Evolutionary conservation across 2,888 invertebrate species (phyloP), one percentile per base, ranked within the genome.

Genomic region (Tinea semifulvella): DNA sequence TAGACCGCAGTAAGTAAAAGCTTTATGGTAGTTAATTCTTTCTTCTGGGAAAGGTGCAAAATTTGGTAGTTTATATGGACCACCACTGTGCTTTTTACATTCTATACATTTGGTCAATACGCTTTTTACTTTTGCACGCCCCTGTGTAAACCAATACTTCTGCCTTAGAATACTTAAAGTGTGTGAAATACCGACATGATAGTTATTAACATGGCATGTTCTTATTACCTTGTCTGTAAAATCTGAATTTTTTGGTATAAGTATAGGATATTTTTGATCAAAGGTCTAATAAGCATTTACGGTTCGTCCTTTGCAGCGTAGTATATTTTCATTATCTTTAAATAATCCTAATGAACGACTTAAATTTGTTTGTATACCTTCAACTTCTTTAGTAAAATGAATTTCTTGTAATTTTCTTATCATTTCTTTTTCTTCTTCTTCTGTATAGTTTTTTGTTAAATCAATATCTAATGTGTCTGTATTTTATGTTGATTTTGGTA

Each of bases 81-180:
- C 55, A 16, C 55, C 52, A 1, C 50, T 51, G 20, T 56, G 50
- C 42, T 56, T 56, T 1, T 36, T 25, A 40, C 55, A 56, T 5
- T 35, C 18, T 6, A 20, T 11, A 38, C 53, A 53, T 22, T 31
- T 49, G 13, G 35, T 47, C 0, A 53, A 10, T 4, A 48, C 16
- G 13, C 39, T 50, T 45, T 51, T 45, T 0, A 53, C 51, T 20
- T 39, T n/a, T 8, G 42, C 3, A 22, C 46, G 46, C 7, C 53
- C 52, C 22, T 53, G 48, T 7, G 51, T 48, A 6, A 52, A 45
- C 52, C 52, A 53, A 31, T 45, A 53, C 2, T 35, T 28, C 16
- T 50, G 7, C 8, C 52, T 25, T 10, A 53, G 14, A 1, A 50
- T 6, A 11, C 44, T 47, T n/a, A 53, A 18, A 1, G 53, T 52